phyloP scores from a whole-genome alignment of 2,113 vertebrate genomes.

The Odobenus rosmarus region DNA sequence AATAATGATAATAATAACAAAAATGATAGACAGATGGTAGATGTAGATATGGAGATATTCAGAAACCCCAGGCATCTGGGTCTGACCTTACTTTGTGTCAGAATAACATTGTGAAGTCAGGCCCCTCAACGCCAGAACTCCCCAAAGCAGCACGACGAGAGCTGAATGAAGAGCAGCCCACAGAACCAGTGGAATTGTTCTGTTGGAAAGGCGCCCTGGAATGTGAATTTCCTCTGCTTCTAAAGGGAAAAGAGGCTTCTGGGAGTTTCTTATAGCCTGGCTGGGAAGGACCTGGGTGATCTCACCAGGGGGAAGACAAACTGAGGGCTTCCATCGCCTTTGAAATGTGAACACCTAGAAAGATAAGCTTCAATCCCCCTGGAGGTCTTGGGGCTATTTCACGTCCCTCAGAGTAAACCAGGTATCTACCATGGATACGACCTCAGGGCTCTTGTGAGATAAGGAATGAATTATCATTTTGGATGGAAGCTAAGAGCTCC shows the following conservation, averaged over 20 bases:
- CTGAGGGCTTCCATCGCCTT: neutral
- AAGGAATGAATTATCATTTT: neutral
- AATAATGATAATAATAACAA: neutral
- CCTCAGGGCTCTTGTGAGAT: rapidly evolving
- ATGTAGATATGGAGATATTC: neutral
- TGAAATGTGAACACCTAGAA: neutral
- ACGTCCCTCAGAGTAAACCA: neutral
- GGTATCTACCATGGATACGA: too few relatives aligned
- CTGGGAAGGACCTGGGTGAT: neutral
- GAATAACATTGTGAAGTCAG: neutral
- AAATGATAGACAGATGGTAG: neutral
- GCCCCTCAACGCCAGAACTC: neutral
- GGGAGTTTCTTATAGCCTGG: neutral
- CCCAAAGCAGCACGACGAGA: neutral
- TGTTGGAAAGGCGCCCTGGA: neutral
- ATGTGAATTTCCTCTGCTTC: neutral
- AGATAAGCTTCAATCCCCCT: neutral
- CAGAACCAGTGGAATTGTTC: too few relatives aligned
- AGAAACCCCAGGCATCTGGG: neutral
- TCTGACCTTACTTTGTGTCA: neutral
- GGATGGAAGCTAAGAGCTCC: neutral
- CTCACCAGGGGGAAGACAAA: neutral
- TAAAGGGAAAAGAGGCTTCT: neutral
- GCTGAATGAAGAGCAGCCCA: too few relatives aligned
- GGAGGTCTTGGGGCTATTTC: neutral